Conservation (phyloP, 2,797 vertebrate species). For the Tragopan temminckii region DNA sequence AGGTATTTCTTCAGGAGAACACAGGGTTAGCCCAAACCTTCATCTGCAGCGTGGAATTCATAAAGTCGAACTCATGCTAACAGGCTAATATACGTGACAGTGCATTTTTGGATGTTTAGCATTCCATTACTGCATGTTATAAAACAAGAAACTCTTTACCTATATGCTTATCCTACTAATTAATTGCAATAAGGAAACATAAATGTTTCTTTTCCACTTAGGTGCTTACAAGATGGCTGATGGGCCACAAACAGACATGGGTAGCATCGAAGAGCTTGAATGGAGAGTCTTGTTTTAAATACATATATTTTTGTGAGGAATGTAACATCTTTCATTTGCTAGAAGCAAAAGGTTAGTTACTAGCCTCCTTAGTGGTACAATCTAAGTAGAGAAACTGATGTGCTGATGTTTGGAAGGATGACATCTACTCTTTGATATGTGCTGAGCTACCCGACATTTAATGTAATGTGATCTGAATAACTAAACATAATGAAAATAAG, state of each 20-base stretch:
- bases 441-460: neutral
- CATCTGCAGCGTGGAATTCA: rapidly evolving
- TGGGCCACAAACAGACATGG: neutral
- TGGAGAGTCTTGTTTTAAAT: neutral
- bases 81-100: neutral
- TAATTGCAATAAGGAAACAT: neutral
- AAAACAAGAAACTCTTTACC: neutral
- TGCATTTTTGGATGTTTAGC: neutral
- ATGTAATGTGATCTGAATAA: neutral
- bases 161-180: neutral
- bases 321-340: neutral
- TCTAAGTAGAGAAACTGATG: neutral
- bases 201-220: neutral
- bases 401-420: neutral
- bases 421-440: neutral
- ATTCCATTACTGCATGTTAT: neutral
- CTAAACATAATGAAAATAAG: neutral
- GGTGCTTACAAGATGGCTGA: neutral
- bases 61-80: neutral
- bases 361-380: neutral
- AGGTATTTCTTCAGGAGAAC: rapidly evolving
- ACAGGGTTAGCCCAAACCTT: rapidly evolving
- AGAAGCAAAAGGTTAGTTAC: neutral
- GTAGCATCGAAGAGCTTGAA: neutral
- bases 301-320: neutral